A percentile compares a stretch with the other conserved stretches of the same genome.
phyloP scores from a whole-genome alignment of 2,888 invertebrate genomes.

The Rotaria sp. region DNA sequence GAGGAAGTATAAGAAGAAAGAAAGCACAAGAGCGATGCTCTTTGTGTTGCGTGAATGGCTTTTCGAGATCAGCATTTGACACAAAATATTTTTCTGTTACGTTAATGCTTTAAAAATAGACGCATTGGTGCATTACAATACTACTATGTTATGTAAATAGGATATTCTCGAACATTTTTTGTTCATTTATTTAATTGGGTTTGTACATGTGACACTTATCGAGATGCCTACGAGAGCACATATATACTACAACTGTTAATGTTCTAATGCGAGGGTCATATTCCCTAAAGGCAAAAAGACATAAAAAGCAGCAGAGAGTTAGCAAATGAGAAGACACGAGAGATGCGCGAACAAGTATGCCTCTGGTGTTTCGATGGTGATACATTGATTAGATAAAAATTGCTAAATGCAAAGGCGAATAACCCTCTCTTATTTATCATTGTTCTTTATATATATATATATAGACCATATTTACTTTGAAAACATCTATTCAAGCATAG shows the following conservation, averaged over 20 bases:
- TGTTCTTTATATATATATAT: background rate
- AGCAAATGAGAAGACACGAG: background rate
- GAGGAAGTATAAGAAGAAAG: background rate
- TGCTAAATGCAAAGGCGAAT: background rate
- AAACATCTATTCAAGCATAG: background rate
- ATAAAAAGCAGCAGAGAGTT: background rate
- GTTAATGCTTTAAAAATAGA: background rate
- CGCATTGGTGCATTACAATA: background rate
- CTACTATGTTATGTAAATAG: background rate
- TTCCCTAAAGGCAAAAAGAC: background rate
- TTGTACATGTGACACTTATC: background rate
- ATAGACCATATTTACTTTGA: background rate
- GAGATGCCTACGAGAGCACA: no score
- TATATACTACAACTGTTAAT: background rate
- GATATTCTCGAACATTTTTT: background rate
- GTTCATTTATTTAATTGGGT: background rate
- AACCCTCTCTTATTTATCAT: background rate
- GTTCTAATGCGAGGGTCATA: background rate
- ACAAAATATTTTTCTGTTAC: background rate
- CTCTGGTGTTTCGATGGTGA: background rate
- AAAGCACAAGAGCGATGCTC: background rate
- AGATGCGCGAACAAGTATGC: background rate
- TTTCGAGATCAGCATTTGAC: background rate
- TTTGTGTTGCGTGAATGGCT: background rate
- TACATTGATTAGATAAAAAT: background rate